Conservation (phyloP, 2,797 vertebrate genomes). For the Hyperoplus lanceolatus region DNA sequence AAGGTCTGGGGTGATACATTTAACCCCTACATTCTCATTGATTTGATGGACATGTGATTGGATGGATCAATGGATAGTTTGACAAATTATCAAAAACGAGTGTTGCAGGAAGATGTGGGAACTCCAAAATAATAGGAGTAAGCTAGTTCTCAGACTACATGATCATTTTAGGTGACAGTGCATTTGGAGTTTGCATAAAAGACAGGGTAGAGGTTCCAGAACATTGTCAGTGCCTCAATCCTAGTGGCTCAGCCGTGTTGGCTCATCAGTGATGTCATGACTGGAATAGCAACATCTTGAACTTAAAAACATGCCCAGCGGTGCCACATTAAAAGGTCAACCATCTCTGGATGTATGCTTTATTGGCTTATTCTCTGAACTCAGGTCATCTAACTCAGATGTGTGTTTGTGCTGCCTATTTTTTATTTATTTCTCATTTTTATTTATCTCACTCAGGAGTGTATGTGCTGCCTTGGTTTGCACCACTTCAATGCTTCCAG, state of each 20-base stretch:
- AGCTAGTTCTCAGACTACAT: neutral
- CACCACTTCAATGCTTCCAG: neutral
- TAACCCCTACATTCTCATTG: neutral
- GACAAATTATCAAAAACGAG: neutral
- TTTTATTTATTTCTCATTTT: too few relatives aligned
- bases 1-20: neutral
- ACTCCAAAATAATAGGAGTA: neutral
- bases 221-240: slow-evolving; percentile 29
- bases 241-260: slow-evolving; percentile 20
- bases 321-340: slow-evolving; percentile 58
- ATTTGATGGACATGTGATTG: neutral
- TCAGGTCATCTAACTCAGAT: slow-evolving; percentile 53
- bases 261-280: slow-evolving; percentile 63
- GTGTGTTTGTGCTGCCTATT: slow-evolving; percentile 30
- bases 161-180: neutral
- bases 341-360: slow-evolving; percentile 41
- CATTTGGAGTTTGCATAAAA: neutral
- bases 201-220: neutral
- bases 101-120: neutral
- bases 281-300: slow-evolving; percentile 52
- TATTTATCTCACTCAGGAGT: slow-evolving; percentile 38
- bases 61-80: neutral
- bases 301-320: slow-evolving; percentile 45
- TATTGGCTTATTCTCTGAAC: slow-evolving; percentile 29
- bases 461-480: slow-evolving; percentile 27